Base-by-base conservation (phyloP, 2,113 vertebrate species). In the Aplodontia rufa region DNA sequence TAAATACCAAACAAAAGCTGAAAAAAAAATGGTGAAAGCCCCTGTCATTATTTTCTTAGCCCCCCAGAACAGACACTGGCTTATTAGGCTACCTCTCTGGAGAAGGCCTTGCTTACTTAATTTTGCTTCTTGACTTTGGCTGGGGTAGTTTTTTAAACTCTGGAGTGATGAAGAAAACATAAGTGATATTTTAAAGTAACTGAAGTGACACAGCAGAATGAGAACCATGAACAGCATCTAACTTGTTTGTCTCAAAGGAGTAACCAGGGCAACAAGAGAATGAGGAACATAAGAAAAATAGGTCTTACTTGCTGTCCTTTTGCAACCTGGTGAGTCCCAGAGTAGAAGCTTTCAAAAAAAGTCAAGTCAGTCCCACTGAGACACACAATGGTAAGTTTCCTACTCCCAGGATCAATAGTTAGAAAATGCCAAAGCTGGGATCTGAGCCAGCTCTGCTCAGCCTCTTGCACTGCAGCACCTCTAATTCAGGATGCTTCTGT, bases 141-240 rank as follows among this genome's bases (percentile, higher is more conserved):
- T 88, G 45, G 49, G 82, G 16, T 24, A 76, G 64, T 62, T 83
- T 78, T 71, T 60, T 22, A 72, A 64, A 78, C 35, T 84, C 58
- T 68, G 42, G 55, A 71, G 69, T 87, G 22, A 26, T 72, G 49
- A 86, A 85, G 87, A 79, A 93, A 87, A n/a, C 30, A 16, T 62
- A 35, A 74, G 51, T 19, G 45, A 66, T 66, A 82, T 92, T 79
- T 80, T 69, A 90, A 85, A 84, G 37, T 55, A 89, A 93, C 66
- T 69, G 22, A 86, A 74, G 4, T 81, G 76, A 87, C 55, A 55
- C 16, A 92, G 22, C 1, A 68, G 81, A 90, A 60, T 51, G 51
- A 91, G 75, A n/a, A 62, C 49, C 53, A 91, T 5, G 58, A 82
- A 58, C 22, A 81, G n/a, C 35, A 8, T 86, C 53, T 58, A 60